Base-by-base conservation (phyloP, 2,888 invertebrate species). In the Phalera bucephala region DNA sequence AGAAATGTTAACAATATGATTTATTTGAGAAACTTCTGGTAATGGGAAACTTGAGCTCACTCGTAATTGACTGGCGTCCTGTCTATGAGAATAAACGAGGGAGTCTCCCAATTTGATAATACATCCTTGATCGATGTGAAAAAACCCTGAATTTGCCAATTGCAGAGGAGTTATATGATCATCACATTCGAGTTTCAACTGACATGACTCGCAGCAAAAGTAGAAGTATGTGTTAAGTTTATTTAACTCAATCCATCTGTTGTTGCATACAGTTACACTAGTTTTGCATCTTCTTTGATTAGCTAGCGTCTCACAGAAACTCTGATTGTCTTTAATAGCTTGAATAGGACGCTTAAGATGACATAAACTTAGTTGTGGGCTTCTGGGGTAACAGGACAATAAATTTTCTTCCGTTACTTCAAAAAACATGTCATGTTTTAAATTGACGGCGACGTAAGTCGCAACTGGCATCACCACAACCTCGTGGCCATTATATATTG, bases 151-250 rank as follows among this genome's bases (percentile, higher is more conserved):
- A 15, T 11, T 15, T 9, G 22, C 22, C 26, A 36, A 19, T 31
- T 31, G 25, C 11, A 36, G 9, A 1, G 25, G n/a, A 3, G 36
- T 31, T 31, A 36, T 15, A 22, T 27, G 36, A 36, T 41, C 36
- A 0, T 30, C 33, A n/a, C 40, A 40, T 8, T 28, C 7, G 4
- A 40, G 15, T 15, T 35, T 34, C 13, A 40, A 13, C 7, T 22
- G 31, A n/a, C 34, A 40, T 17, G 22, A 28, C 9, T 31, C 23
- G 23, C 40, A 40, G 21, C 40, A 35, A 17, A 19, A 40, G 28
- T 31, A 40, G 11, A 40, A 35, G 22, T 40, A 40, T 21, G 17
- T 11, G 22, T 40, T 40, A 5, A 31, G 13, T 35, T 31, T 35
- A 23, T 31, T 27, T 5, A 35, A 30, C 14, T 33, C 33, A 14